Percentiles rank a stretch among this genome's conserved stretches.
Evolutionary conservation across 2,797 vertebrate genomes (phyloP).

Genomic region (Tadarida brasiliensis): DNA sequence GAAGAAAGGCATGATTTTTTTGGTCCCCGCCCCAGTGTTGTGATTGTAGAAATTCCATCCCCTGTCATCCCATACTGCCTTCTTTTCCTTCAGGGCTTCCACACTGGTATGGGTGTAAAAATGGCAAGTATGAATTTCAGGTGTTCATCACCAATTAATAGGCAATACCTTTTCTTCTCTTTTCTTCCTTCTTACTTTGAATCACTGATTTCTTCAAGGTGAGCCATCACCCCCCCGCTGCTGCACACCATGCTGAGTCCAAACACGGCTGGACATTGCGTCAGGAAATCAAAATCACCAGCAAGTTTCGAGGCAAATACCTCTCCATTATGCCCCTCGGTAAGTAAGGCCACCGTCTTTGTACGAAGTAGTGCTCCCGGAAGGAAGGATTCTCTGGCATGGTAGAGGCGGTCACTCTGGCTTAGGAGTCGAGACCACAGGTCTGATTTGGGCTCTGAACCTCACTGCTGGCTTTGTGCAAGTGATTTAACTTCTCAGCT

Average conservation of each 20-base stretch:
- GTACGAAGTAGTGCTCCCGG: not conserved
- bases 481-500: not conserved
- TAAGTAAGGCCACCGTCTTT: constrained; percentile 90
- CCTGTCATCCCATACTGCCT: not conserved
- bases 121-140: not conserved
- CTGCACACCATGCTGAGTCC: constrained; percentile 95
- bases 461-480: not conserved
- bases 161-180: not conserved
- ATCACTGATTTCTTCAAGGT: constrained; percentile 88
- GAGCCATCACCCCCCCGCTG: constrained; percentile 97
- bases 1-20: not conserved
- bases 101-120: not conserved
- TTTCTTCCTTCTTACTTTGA: not conserved
- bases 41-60: not conserved
- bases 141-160: not conserved
- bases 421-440: not conserved
- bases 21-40: not conserved
- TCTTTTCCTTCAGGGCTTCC: not conserved
- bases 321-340: constrained; percentile 98
- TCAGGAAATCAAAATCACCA: constrained; percentile 97
- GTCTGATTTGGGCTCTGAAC: not conserved
- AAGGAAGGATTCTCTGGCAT: not conserved
- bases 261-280: constrained; percentile 95
- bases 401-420: not conserved
- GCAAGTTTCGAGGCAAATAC: constrained; percentile 99